Evolutionary conservation across 2,888 invertebrate genomes (phyloP), one percentile per base, ranked within the genome.

Genomic region (Tortricodes alternella): DNA sequence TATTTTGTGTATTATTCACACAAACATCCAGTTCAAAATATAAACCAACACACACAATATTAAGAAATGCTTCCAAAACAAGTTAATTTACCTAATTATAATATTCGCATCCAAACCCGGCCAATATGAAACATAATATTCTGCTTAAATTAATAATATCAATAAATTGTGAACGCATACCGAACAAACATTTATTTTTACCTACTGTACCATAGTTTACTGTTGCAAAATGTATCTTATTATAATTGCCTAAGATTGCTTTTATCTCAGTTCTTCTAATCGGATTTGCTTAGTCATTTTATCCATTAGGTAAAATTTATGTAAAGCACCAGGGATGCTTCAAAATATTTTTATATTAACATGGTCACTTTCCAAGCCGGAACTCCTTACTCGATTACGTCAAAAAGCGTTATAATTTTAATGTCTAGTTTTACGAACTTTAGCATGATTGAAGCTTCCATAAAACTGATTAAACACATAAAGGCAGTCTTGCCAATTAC

Each of bases 11-110:
- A 9, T 5, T 6, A 44, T 34, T 34, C 13, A 37, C 29, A 52
- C n/a, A 35, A 46, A 11, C 18, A 29, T 34, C 16, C 16, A 38
- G 3, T 13, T 44, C 18, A 49, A 44, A 44, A 18, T 16, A 13
- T 44, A 23, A 44, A 32, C 37, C 41, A 27, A 11, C 43, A 49
- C 37, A 49, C 37, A 48, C 43, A 49, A 43, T 43, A 49, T 49
- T 50, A 56, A 44, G 46, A 56, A 37, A 50, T 21, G 43, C 13
- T n/a, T 16, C 27, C 15, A 44, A 29, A 46, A 50, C 49, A 23
- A 43, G 44, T 16, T 32, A 29, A 43, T 49, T 55, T 34, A 35
- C 34, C 19, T 48, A 41, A 56, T 49, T 49, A 56, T 38, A 50
- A 49, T 44, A 50, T 43, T 37, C 34, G 48, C 41, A 55, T 41